A percentile compares a stretch with the other conserved stretches of the same genome.
These are phyloP conservation scores for Ruditapes philippinarum DNA, from an alignment of 1,140 invertebrate genomes.

Conservation along the genomic window DNA sequence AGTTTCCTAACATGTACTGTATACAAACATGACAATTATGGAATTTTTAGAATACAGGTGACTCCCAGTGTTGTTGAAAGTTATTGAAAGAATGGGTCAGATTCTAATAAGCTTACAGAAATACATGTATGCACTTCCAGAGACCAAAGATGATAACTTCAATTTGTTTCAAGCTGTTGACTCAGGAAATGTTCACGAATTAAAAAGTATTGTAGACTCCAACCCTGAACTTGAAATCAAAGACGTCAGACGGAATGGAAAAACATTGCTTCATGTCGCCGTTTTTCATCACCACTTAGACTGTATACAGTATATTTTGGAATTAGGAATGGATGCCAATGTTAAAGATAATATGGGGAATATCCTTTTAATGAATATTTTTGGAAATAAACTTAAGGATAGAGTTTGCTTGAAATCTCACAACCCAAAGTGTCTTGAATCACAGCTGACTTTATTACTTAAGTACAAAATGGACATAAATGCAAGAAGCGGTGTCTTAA, in stretches of 20 bases:
- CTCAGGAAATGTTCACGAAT: not conserved
- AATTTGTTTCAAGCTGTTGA: conserved; percentile 24
- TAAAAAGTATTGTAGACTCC: not conserved
- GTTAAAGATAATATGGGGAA: not conserved
- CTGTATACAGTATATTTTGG: conserved; percentile 37
- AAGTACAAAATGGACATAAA: conserved; percentile 72
- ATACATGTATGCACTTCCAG: no score
- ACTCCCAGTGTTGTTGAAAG: no score
- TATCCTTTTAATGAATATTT: conserved; percentile 81
- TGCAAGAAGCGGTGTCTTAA: conserved; percentile 64
- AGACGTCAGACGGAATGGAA: conserved; percentile 14
- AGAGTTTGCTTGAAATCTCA: not conserved
- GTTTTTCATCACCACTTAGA: conserved; percentile 20
- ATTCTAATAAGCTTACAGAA: not conserved
- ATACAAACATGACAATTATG: no score
- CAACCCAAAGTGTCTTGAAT: not conserved
- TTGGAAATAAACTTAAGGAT: conserved; percentile 60
- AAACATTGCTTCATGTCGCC: conserved; percentile 44
- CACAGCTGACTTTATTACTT: conserved; percentile 54
- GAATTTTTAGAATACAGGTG: no score
- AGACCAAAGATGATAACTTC: not conserved
- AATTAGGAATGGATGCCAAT: conserved; percentile 11
- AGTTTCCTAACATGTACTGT: no score
- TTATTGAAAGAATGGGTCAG: conserved; percentile 5
- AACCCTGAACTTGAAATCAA: not conserved